phyloP scores from a whole-genome alignment of 2,113 vertebrate species.

The Pagrus major region DNA sequence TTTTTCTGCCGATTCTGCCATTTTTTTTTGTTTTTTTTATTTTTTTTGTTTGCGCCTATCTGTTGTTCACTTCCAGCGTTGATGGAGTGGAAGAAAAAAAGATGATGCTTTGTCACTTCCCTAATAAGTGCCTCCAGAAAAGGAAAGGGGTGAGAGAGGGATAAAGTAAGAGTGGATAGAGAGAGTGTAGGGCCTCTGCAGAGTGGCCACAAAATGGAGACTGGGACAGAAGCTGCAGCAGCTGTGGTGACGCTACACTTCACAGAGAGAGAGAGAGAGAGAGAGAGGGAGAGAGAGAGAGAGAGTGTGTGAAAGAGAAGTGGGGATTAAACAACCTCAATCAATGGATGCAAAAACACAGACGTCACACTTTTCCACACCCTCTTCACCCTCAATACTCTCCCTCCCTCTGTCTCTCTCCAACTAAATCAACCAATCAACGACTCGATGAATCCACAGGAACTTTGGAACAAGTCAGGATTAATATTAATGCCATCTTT shows the following conservation, averaged over 20 bases:
- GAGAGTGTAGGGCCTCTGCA: slow-evolving; percentile 54
- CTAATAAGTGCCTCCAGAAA: slow-evolving; percentile 68
- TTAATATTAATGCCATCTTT: not conserved
- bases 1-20: slow-evolving; percentile 72
- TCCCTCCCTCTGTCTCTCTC: slow-evolving; percentile 10
- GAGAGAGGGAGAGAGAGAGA: slow-evolving; percentile 35
- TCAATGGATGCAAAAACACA: slow-evolving; percentile 65
- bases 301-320: slow-evolving; percentile 45
- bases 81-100: slow-evolving; percentile 65
- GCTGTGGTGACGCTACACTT: slow-evolving; percentile 76
- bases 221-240: slow-evolving; percentile 76
- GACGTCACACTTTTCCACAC: slow-evolving; percentile 49
- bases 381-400: slow-evolving; percentile 15
- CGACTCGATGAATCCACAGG: slow-evolving; percentile 14
- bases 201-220: slow-evolving; percentile 83
- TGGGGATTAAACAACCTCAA: slow-evolving; percentile 68
- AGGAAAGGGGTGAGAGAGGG: slow-evolving; percentile 16
- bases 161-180: slow-evolving; percentile 57
- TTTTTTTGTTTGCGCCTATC: slow-evolving; percentile 69
- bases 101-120: slow-evolving; percentile 71
- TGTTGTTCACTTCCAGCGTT: slow-evolving; percentile 66
- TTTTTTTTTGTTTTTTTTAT: too few relatives aligned
- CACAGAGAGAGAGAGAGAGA: slow-evolving; percentile 54
- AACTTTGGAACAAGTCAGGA: slow-evolving; percentile 22
- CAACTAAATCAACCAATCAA: slow-evolving; percentile 26